Percentiles rank a stretch among this genome's conserved stretches.
Conservation (phyloP, 1,140 invertebrate species). For the Physella acuta region DNA sequence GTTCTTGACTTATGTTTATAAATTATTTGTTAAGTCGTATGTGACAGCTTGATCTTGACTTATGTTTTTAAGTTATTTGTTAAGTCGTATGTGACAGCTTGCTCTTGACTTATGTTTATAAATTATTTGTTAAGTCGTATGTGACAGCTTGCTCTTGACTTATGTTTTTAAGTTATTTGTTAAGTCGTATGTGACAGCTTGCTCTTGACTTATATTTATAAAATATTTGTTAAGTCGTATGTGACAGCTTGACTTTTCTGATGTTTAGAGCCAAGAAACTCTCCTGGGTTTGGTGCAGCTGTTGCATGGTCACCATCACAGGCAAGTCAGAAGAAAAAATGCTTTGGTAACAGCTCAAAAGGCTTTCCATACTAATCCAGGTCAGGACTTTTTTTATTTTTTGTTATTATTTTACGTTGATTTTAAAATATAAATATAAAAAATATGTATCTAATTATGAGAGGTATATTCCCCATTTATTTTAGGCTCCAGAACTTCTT, state of each 20-base stretch:
- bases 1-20: no score
- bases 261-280: not conserved
- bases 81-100: no score
- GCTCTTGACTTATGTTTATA: not conserved
- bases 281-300: conserved; percentile 22
- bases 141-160: not conserved
- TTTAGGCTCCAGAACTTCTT: conserved; percentile 25
- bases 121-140: not conserved
- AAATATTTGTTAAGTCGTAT: not conserved
- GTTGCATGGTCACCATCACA: conserved; percentile 22
- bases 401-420: no score
- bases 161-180: not conserved
- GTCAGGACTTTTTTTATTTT: no score
- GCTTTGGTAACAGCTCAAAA: conserved; percentile 32
- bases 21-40: no score
- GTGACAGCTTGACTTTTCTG: not conserved
- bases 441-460: no score
- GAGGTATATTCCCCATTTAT: no score
- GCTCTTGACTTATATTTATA: not conserved
- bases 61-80: no score
- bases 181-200: not conserved
- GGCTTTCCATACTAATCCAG: conserved; percentile 35
- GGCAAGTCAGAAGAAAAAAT: conserved; percentile 16
- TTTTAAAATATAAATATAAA: no score
- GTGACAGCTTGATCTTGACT: no score